phyloP scores from a whole-genome alignment of 2,888 invertebrate genomes.

The Electrophaes corylata region DNA sequence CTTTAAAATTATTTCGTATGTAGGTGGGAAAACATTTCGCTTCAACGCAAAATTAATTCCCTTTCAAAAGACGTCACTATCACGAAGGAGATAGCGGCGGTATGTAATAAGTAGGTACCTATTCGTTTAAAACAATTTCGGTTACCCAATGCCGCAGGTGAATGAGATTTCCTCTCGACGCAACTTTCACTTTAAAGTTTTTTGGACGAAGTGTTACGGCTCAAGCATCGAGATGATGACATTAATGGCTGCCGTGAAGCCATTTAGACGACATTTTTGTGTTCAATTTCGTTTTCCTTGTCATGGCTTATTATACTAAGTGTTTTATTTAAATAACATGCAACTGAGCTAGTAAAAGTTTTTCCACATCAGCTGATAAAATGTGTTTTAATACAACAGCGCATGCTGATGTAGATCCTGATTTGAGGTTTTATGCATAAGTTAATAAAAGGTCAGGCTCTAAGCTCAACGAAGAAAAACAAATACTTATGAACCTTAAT shows the following conservation, averaged over 20 bases:
- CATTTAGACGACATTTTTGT: slow-evolving; percentile 29
- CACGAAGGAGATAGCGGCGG: slow-evolving; percentile 34
- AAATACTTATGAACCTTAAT: too few relatives aligned
- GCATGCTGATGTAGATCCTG: too few relatives aligned
- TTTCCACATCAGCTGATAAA: too few relatives aligned
- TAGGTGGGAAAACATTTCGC: background rate
- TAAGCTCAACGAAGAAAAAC: too few relatives aligned
- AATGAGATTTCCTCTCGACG: slow-evolving; percentile 70
- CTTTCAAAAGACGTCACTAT: slow-evolving; percentile 8
- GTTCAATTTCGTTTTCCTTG: slow-evolving; percentile 40
- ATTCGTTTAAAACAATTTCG: slow-evolving; percentile 67
- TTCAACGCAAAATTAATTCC: slow-evolving; percentile 23
- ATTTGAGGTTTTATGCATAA: too few relatives aligned
- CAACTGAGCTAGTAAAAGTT: slow-evolving; percentile 3
- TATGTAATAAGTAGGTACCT: slow-evolving; percentile 47
- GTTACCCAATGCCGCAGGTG: slow-evolving; percentile 68
- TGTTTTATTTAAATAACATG: slow-evolving; percentile 24
- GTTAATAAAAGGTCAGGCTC: too few relatives aligned
- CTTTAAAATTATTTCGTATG: background rate
- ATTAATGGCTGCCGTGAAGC: slow-evolving; percentile 39
- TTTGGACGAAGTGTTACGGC: slow-evolving; percentile 52
- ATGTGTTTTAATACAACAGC: too few relatives aligned
- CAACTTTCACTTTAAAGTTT: slow-evolving; percentile 80
- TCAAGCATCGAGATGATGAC: slow-evolving; percentile 42
- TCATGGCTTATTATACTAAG: slow-evolving; percentile 9